These are phyloP conservation scores for Theonella swinhoei DNA, from an alignment of 37 sponge, comb jelly and placozoan species.

Conservation along the genomic window DNA sequence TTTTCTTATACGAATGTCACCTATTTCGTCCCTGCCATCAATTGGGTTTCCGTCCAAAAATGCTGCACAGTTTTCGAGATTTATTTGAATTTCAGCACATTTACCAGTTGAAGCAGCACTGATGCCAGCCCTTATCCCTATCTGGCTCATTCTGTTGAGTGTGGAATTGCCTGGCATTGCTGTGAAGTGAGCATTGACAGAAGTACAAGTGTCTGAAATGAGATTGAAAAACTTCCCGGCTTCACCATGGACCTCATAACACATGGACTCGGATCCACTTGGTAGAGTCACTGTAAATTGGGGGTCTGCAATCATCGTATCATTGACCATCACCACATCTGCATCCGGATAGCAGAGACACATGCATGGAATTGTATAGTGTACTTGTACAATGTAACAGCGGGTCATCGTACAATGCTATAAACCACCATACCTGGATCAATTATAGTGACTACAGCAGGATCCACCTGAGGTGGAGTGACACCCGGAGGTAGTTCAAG, in stretches of 20 bases:
- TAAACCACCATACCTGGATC: no score
- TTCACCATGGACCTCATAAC: slow-evolving; percentile 71
- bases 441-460: no score
- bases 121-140: slow-evolving; percentile 49
- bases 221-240: slow-evolving; percentile 47
- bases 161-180: slow-evolving; percentile 3
- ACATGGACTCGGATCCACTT: slow-evolving; percentile 3
- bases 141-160: slow-evolving; percentile 51
- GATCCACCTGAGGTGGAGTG: no score
- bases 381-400: no score
- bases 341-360: background rate
- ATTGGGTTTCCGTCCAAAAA: background rate
- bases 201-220: slow-evolving; percentile 60
- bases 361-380: no score
- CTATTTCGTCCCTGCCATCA: background rate
- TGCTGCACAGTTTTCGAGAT: slow-evolving; percentile 50
- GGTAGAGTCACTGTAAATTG: slow-evolving; percentile 43
- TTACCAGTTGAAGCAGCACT: background rate
- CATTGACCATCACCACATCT: slow-evolving; percentile 33
- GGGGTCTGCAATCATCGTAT: slow-evolving; percentile 61
- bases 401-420: no score
- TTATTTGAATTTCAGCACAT: slow-evolving; percentile 33
- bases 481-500: no score
- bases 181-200: slow-evolving; percentile 60
- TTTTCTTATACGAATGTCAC: slow-evolving; percentile 18